These are phyloP conservation scores for Delia radicum DNA, from an alignment of 1,140 invertebrate genomes.

Conservation along the genomic window DNA sequence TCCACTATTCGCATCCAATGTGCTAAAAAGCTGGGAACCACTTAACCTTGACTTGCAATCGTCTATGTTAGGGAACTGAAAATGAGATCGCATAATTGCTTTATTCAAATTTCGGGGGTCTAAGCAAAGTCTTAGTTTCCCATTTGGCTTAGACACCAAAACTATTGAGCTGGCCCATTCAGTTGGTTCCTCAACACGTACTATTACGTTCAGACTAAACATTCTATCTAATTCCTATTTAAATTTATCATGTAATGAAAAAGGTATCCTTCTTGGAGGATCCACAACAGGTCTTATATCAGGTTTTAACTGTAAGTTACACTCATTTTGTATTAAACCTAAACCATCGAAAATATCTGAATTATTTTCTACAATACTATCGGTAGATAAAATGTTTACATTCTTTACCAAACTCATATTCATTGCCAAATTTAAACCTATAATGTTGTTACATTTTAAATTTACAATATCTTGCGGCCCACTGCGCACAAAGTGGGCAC, in stretches of 20 bases:
- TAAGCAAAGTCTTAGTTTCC: constrained; percentile 52
- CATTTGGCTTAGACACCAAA: too few species aligned
- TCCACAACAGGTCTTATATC: constrained; percentile 38
- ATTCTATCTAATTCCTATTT: constrained; percentile 42
- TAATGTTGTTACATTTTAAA: constrained; percentile 26
- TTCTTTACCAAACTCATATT: constrained; percentile 1
- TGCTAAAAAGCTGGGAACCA: constrained; percentile 50
- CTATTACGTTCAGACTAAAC: constrained; percentile 41
- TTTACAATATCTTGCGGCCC: too few species aligned
- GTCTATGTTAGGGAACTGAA: constrained; percentile 54
- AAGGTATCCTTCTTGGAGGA: constrained; percentile 47
- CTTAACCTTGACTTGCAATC: constrained; percentile 47
- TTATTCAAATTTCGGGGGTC: constrained; percentile 58
- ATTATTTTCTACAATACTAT: constrained; percentile 16
- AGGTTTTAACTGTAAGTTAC: constrained; percentile 27
- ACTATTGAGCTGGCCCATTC: too few species aligned
- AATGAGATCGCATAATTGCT: constrained; percentile 51
- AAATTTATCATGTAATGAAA: constrained; percentile 42
- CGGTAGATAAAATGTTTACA: background rate
- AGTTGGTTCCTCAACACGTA: constrained; percentile 44
- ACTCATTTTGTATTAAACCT: constrained; percentile 28
- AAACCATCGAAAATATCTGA: constrained; percentile 26
- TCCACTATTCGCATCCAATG: constrained; percentile 54
- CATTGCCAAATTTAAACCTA: constrained; percentile 17
- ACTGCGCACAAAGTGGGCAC: too few species aligned